Base-by-base conservation (phyloP, 2,113 vertebrate species). In the Saccopteryx bilineata region DNA sequence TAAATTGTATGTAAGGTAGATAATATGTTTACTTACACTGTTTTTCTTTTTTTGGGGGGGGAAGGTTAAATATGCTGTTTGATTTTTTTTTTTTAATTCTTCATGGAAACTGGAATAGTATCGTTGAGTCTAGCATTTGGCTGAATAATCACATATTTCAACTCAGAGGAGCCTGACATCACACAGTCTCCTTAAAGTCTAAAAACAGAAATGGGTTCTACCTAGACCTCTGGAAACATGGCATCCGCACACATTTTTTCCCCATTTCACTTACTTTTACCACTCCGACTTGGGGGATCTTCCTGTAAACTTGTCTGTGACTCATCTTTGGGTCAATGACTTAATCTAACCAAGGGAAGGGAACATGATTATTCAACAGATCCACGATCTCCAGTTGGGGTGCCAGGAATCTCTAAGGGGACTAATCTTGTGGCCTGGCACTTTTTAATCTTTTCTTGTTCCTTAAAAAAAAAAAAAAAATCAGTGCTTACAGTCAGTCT, bases 181-280 rank as follows among this genome's bases (percentile, higher is more conserved):
- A 76, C 54, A 23, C 28, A 68, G 17, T 74, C 61, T 71, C 65
- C 14, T 63, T 58, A 9, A 68, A 50, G 33, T 93, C 48, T 83
- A 61, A 85, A 94, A 84, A 72, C 68, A 92, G 83, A 80, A 87
- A 24, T 50, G 11, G 9, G 14, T n/a, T 50, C 31, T 15, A 11
- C 11, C 5, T 15, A 87, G 23, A 74, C 17, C 50, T 46, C 17
- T 52, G 74, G 78, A 83, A 83, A 97, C 87, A 96, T 63, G 26
- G 94, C 96, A 79, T 7, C 91, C 89, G 90, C 76, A 66, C 86
- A 95, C 89, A 95, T 54, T 94, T 97, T 94, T 97, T 98, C 95
- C 97, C 97, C 96, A 97, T 93, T 93, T 97, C 74, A 93, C 50
- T 95, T 88, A 56, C 31, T 94, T 94, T 90, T 94, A 97, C 92